Evolutionary conservation across 2,888 invertebrate genomes (phyloP), one percentile per base, ranked within the genome.

Genomic region (Theretra japonica): DNA sequence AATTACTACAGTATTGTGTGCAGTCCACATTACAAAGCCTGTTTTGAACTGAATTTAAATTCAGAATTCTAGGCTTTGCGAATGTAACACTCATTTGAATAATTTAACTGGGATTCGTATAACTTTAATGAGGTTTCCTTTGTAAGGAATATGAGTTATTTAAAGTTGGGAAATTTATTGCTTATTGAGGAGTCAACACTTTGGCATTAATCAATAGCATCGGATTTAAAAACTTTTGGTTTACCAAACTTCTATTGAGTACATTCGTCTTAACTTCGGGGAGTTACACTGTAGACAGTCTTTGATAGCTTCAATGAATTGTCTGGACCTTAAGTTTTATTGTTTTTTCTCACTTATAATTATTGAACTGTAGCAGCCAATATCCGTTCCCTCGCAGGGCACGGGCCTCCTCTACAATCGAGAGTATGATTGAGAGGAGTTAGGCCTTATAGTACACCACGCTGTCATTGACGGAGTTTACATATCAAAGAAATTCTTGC

Each of bases 41-140:
- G 21, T 41, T 41, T 65, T 17, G 41, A 65, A 65, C 17, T 48
- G 23, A 21, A 21, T 41, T 62, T 21, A 15, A 62, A 48, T 48
- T 23, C 23, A 65, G 5, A 15, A 48, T 25, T 48, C 65, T 65
- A 65, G 48, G 65, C 7, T 65, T 48, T 23, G 41, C 41, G 15
- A 48, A 48, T 41, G 48, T 48, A 48, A 48, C n/a, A 65, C 48
- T 41, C 23, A 65, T 65, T 48, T 65, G 17, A 48, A 65, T 65
- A 65, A 23, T 48, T 23, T 48, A 23, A 65, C 23, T 65, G 23
- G 6, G 23, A 65, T 48, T 62, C 62, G 33, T 41, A 15, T 15
- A 41, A 17, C 15, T 48, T 65, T 65, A 65, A 65, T 48, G 48
- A 65, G 41, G 41, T 53, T 48, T 17, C 7, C 23, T 23, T 65